phyloP scores from a whole-genome alignment of 1,140 invertebrate species.

The Listronotus oregonensis region DNA sequence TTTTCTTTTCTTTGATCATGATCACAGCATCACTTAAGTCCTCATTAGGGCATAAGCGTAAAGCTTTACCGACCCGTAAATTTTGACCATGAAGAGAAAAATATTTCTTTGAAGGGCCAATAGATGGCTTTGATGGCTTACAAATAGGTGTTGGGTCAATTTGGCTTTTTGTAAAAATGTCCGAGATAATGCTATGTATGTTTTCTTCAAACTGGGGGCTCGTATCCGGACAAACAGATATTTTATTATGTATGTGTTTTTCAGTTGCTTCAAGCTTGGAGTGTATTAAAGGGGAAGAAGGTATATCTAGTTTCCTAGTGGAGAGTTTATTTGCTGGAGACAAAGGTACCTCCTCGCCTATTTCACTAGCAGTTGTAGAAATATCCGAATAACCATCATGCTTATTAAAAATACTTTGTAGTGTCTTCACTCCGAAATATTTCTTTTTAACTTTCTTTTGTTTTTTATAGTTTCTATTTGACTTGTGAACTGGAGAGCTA shows the following conservation, averaged over 20 bases:
- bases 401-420: constrained; percentile 57
- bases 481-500: constrained; percentile 53
- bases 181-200: constrained; percentile 53
- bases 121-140: constrained; percentile 39
- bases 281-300: constrained; percentile 15
- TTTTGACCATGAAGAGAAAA: constrained; percentile 49
- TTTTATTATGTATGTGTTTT: constrained; percentile 23
- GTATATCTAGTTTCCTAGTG: constrained; percentile 7
- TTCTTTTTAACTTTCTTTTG: constrained; percentile 53
- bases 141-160: constrained; percentile 25
- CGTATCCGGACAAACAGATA: constrained; percentile 42
- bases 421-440: constrained; percentile 56
- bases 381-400: constrained; percentile 55
- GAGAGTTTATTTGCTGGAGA: constrained; percentile 10
- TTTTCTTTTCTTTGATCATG: constrained; percentile 53
- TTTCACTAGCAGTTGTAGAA: constrained; percentile 53
- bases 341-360: constrained; percentile 43
- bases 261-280: constrained; percentile 11
- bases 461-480: constrained; percentile 50
- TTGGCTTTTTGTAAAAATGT: constrained; percentile 52
- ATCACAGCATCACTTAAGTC: constrained; percentile 39
- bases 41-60: constrained; percentile 53
- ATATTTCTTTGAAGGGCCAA: constrained; percentile 48
- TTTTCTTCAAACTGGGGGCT: constrained; percentile 55
- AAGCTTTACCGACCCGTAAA: constrained; percentile 53